Evolutionary conservation across 2,888 invertebrate species (phyloP), one percentile per base, ranked within the genome.

Genomic region (Eupithecia exiguata): DNA sequence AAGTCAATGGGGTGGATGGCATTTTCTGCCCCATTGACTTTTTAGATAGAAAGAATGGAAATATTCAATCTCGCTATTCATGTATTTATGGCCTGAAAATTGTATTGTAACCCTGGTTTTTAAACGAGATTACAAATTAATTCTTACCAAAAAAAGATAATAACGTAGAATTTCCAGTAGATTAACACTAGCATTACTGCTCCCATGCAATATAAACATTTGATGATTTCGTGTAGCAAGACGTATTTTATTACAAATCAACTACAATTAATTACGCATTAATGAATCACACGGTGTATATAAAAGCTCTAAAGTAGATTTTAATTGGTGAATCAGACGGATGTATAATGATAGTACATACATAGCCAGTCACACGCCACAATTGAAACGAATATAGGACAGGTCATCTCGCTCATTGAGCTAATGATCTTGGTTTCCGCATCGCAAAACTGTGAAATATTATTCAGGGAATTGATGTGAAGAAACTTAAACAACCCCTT

Each of bases 321-420:
- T 91, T 92, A 91, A 92, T 91, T 91, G 90, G 88, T 87, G 85
- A 88, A 85, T 85, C 88, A 87, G 85, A 82, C 80, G 80, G 4
- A 40, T 66, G 40, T 25, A 66, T 66, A 43, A 66, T 38, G 25
- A 40, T 66, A 40, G 62, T 35, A 16, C 21, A 66, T 66, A 16
- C 14, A 40, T 43, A 66, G 40, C 35, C 36, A 68, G 53, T 49
- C 68, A 30, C 68, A 68, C 68, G 68, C 68, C 35, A 68, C 68
- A 53, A 68, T 68, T 49, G 68, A 68, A 68, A 49, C 21, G 49
- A 68, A 68, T 68, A 35, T 68, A 53, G 68, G 68, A 36, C 49
- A 58, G 49, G 68, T 68, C 36, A 53, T 53, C 49, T 53, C 49
- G 35, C 53, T 68, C 67, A 40, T 67, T 68, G 49, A 46, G 46